Base-by-base conservation (phyloP, 2,888 invertebrate species). In the Torymus texanus region DNA sequence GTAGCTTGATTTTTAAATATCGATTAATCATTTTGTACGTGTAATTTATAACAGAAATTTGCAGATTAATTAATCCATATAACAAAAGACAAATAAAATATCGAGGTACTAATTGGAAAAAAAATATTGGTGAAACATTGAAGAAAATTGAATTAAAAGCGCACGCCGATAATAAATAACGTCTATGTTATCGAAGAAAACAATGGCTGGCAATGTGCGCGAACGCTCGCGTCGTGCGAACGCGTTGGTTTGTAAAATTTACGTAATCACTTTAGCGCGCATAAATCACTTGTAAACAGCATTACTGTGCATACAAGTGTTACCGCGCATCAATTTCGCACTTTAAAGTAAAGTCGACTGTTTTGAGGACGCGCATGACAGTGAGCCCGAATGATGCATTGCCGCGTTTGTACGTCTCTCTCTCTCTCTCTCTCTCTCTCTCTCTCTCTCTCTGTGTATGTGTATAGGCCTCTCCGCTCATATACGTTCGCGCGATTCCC, bases 291-390 rank as follows among this genome's bases (percentile, higher is more conserved):
- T 18, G 71, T 63, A 80, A 76, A 77, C 74, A 68, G 80, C 55
- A 79, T 79, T 68, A 70, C 75, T 55, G 75, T 67, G 65, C 71
- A 72, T 41, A 78, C 81, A 81, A 81, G 81, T 81, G 81, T 81
- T 81, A 21, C 75, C 78, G 12, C 66, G 76, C 81, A 78, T 81
- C 81, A 81, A 81, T 81, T 81, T 78, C 53, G 78, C 58, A 75
- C 78, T 78, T 81, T 78, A 78, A 78, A 80, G 73, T 78, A 80
- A 81, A 81, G 78, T 81, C 72, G 74, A 50, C 66, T 71, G 78
- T 78, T 78, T 78, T 72, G 81, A 75, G 81, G 68, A 71, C 73
- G 62, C 53, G 51, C 50, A 14, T 71, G 78, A 78, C 76, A 66
- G 68, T 78, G 74, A 75, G 58, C 62, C 18, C 16, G 18, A 12